Evolutionary conservation across 2,113 vertebrate genomes (phyloP).

Genomic region (Pterophyllum scalare): DNA sequence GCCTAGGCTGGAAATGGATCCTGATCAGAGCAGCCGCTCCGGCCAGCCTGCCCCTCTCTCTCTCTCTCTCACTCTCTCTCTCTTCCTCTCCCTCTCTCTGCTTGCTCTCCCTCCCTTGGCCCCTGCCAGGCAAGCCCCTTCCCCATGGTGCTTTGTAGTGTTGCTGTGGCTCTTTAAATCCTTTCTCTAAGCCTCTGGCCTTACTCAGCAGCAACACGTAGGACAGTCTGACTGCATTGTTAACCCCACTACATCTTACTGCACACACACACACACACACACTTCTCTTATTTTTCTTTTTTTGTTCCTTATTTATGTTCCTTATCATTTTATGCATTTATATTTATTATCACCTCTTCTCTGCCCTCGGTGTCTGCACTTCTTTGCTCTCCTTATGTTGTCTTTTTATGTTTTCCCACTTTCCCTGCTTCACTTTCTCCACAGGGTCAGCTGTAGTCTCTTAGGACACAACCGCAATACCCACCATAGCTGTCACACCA

Average conservation of each 20-base stretch:
- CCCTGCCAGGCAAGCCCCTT: constrained; percentile 70
- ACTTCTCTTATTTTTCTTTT: background rate
- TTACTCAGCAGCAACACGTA: constrained; percentile 69
- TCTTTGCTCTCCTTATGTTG: constrained; percentile 17
- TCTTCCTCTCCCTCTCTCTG: constrained; percentile 1
- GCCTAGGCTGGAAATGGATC: constrained; percentile 77
- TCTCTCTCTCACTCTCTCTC: constrained; percentile 10
- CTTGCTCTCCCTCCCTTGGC: constrained; percentile 51
- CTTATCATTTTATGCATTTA: constrained; percentile 1
- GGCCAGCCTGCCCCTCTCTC: constrained; percentile 50
- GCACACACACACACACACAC: constrained; percentile 3
- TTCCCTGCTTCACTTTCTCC: constrained; percentile 50
- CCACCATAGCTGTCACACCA: constrained; percentile 77
- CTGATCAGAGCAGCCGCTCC: constrained; percentile 72
- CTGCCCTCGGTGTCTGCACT: background rate
- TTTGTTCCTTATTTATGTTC: no score
- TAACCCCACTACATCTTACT: constrained; percentile 50
- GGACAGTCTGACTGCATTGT: constrained; percentile 66
- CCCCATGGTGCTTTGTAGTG: constrained; percentile 70
- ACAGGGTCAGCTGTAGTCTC: constrained; percentile 71
- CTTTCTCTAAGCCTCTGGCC: constrained; percentile 65
- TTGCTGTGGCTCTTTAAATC: constrained; percentile 75
- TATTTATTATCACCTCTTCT: background rate
- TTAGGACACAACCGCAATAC: constrained; percentile 74
- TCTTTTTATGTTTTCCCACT: constrained; percentile 56